These are phyloP conservation scores for Diglossa cyanea DNA, from an alignment of 2,797 vertebrate species.

Conservation along the genomic window DNA sequence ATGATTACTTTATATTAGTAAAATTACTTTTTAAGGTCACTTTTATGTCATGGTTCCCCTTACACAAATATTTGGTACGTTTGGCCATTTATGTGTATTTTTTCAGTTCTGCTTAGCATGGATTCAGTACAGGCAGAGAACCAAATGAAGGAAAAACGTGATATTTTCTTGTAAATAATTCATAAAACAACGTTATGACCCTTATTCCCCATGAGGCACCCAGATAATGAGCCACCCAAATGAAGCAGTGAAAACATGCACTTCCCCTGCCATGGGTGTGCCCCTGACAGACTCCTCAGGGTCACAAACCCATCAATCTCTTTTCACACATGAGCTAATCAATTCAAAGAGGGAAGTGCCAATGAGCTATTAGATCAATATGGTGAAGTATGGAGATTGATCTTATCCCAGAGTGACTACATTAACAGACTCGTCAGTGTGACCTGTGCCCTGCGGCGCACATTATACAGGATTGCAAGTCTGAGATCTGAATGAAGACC, in stretches of 20 bases:
- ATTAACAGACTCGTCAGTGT: conserved; percentile 84
- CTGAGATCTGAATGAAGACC: conserved; percentile 66
- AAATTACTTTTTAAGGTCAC: conserved; percentile 52
- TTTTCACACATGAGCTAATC: conserved; percentile 70
- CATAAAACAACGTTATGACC: conserved; percentile 26
- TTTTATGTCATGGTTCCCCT: background rate
- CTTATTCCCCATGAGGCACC: background rate
- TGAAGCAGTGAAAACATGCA: conserved; percentile 27
- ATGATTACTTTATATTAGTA: conserved; percentile 51
- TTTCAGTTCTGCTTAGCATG: background rate
- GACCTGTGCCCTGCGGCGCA: conserved; percentile 84
- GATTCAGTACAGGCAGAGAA: background rate
- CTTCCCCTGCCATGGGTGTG: conserved; percentile 14
- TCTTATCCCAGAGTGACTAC: conserved; percentile 85
- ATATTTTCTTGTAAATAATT: conserved; percentile 35
- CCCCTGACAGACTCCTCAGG: conserved; percentile 46
- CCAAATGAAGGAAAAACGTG: background rate
- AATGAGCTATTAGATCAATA: conserved; percentile 83
- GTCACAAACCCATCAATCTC: conserved; percentile 70
- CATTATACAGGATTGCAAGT: conserved; percentile 76
- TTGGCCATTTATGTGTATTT: background rate
- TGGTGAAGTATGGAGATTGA: conserved; percentile 86
- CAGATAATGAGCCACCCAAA: conserved; percentile 26
- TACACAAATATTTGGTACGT: conserved; percentile 8
- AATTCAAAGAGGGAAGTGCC: conserved; percentile 73